Base-by-base conservation (phyloP, 2,113 vertebrate species). In the Urocolius indicus region DNA sequence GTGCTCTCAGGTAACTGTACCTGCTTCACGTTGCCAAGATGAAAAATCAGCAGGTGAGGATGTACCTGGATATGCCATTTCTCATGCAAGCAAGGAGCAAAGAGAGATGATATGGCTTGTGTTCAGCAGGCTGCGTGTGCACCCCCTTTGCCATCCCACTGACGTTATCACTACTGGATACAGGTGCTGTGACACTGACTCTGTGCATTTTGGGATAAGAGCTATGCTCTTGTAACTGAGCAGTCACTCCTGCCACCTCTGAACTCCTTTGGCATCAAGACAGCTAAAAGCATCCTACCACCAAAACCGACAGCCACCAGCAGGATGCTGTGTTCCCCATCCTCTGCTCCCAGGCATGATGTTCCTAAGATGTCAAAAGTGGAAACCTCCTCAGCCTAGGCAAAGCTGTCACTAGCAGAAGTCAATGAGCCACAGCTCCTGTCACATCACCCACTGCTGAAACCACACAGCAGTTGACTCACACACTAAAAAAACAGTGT, bases 1-100 rank as follows among this genome's bases (percentile, higher is more conserved):
- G 41, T 43, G 30, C 34, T 16, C 18, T 55, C 46, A 18, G 0
- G 0, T 32, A 48, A 24, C 6, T 4, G 58, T 0, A 1, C 52
- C 75, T 66, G 38, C 65, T 45, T 59, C 46, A 19, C 1, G 34
- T 8, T 62, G 26, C 30, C 16, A 9, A 24, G 48, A 67, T 22
- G 22, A 74, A 30, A 79, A 79, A 36, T 5, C 11, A 62, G 54
- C 41, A 79, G 67, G 16, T 62, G 18, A 62, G 12, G 32, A 81
- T 1, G 1, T 43, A 32, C 19, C 63, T n/a, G 65, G 30, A 26
- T 72, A 24, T 3, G 7, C 19, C 24, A 72, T n/a, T 61, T 61
- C 27, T 63, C 12, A n/a, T 4, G 19, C 19, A 29, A 36, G 43
- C 18, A 48, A 19, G 30, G 26, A 51, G 19, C 46, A 49, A 48